phyloP scores from a whole-genome alignment of 2,113 vertebrate genomes.

The Vulpes ferrilata region DNA sequence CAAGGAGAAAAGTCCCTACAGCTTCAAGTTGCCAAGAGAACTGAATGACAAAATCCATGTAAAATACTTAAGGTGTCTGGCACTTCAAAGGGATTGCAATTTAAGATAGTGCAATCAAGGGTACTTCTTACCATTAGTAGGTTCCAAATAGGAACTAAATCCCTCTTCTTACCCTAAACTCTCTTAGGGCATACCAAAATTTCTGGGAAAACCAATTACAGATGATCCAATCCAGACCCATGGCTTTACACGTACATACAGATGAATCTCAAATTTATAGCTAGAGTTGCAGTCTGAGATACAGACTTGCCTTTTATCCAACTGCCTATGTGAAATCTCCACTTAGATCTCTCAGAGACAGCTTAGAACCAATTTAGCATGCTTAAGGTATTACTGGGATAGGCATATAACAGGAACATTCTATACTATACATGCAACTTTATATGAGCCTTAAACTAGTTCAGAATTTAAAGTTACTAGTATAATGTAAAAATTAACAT shows the following conservation, averaged over 20 bases:
- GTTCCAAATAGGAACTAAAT: not conserved
- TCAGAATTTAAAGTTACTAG: not conserved
- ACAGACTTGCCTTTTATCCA: not conserved
- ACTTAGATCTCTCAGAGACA: not conserved
- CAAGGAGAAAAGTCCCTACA: not conserved
- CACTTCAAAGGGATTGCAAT: not conserved
- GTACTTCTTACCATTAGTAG: not conserved
- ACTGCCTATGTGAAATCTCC: not conserved
- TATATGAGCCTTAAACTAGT: not conserved
- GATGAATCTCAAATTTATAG: not conserved
- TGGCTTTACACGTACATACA: not conserved
- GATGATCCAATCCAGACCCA: not conserved
- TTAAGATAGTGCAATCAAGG: not conserved
- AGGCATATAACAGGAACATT: not conserved
- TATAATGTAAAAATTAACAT: not conserved
- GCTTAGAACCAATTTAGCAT: not conserved
- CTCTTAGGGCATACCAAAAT: not conserved
- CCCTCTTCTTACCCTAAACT: not conserved
- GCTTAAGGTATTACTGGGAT: not conserved
- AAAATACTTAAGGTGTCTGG: not conserved
- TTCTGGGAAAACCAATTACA: not conserved
- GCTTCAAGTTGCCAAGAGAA: not conserved
- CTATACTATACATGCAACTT: not conserved
- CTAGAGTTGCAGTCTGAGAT: not conserved
- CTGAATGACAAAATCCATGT: not conserved